Conservation (phyloP, 2,113 vertebrate species). For the Sapayoa aenigma region DNA sequence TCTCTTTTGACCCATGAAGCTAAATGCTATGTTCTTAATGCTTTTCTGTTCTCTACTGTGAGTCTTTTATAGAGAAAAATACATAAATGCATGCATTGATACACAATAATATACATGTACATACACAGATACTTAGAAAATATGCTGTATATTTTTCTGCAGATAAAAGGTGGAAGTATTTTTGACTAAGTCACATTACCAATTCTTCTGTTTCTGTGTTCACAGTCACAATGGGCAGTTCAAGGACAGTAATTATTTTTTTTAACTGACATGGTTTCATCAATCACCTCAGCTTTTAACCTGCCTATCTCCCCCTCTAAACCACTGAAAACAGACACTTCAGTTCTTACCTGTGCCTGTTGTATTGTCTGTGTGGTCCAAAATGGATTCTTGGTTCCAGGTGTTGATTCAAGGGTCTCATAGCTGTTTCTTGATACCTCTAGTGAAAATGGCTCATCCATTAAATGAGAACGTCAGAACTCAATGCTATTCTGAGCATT, state of each 20-base stretch:
- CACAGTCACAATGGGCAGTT: neutral
- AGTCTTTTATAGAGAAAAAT: neutral
- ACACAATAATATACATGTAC: neutral
- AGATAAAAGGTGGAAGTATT: neutral
- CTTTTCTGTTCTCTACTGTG: neutral
- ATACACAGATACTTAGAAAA: neutral
- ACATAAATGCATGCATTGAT: neutral
- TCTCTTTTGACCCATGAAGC: constrained; percentile 5
- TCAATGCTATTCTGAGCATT: neutral
- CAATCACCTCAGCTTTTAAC: neutral
- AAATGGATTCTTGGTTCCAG: neutral
- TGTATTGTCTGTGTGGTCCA: neutral
- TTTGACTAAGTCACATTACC: neutral
- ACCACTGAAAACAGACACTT: neutral
- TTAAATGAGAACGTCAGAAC: neutral
- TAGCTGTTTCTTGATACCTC: neutral
- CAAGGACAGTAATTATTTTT: neutral
- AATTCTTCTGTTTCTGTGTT: neutral
- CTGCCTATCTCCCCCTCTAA: neutral
- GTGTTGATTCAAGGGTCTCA: neutral
- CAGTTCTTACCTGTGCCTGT: neutral
- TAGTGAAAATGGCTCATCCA: neutral
- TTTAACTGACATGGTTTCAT: neutral
- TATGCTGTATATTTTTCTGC: neutral
- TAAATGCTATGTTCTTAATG: neutral